A percentile compares a stretch with the other conserved stretches of the same genome.
These are phyloP conservation scores for Lasioglossum malachurum DNA, from an alignment of 2,888 invertebrate species.

Conservation along the genomic window DNA sequence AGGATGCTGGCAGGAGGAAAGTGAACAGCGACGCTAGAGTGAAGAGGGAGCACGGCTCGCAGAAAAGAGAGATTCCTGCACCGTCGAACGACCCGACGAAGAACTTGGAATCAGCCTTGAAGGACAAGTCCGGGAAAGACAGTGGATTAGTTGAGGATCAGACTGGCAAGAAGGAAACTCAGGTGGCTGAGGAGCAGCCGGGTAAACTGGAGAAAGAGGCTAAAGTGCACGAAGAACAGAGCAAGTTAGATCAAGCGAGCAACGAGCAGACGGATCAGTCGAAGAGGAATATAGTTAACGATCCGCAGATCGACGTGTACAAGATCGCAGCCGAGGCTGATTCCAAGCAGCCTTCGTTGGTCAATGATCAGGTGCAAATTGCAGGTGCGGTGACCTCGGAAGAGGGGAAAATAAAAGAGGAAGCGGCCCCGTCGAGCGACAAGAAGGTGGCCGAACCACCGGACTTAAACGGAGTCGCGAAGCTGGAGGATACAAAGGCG, in stretches of 20 bases:
- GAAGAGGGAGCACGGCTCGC: slow-evolving; percentile 47
- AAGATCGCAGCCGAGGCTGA: background rate
- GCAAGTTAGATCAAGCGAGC: background rate
- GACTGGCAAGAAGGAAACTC: background rate
- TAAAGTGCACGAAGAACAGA: background rate
- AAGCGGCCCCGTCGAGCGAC: background rate
- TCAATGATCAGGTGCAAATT: slow-evolving; percentile 1
- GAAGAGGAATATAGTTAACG: slow-evolving; percentile 27
- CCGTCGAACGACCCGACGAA: background rate
- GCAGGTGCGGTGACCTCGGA: background rate
- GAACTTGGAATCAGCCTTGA: background rate
- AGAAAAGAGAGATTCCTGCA: background rate
- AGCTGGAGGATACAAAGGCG: slow-evolving; percentile 35
- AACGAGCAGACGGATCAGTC: background rate
- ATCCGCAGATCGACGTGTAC: background rate
- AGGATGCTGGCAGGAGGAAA: slow-evolving; percentile 43
- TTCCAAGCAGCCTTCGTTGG: background rate
- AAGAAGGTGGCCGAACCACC: background rate
- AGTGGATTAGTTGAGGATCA: background rate
- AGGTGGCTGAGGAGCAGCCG: background rate
- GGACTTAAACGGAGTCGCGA: slow-evolving; percentile 18
- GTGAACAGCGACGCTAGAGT: slow-evolving; percentile 43
- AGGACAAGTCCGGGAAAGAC: background rate
- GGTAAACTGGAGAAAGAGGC: background rate
- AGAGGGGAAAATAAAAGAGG: background rate